Percentiles rank a stretch among this genome's conserved stretches.
phyloP scores from a whole-genome alignment of 2,797 vertebrate species.

The Danio choprae region DNA sequence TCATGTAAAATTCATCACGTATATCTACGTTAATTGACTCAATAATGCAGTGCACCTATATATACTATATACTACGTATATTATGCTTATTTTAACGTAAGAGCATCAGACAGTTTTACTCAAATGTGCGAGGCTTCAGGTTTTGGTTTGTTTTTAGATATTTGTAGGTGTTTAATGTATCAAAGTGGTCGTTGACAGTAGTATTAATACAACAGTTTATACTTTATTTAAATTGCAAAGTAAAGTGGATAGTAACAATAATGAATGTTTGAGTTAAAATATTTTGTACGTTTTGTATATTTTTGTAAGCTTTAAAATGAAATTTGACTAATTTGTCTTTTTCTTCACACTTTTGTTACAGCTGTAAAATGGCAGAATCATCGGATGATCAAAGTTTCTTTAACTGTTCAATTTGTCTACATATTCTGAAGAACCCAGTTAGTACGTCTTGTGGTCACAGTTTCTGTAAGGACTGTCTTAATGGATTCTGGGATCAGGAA shows the following conservation, averaged over 20 bases:
- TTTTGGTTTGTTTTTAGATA: no score
- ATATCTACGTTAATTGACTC: no score
- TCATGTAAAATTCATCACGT: not conserved
- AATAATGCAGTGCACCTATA: not conserved
- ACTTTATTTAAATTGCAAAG: no score
- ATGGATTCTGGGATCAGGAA: slow-evolving; percentile 38
- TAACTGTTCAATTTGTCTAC: slow-evolving; percentile 43
- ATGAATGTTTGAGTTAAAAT: not conserved
- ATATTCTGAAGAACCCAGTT: slow-evolving; percentile 46
- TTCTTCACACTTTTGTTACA: not conserved
- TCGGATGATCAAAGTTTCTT: not conserved
- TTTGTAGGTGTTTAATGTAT: no score
- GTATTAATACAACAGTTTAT: no score
- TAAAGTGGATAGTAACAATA: no score
- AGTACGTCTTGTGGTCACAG: slow-evolving; percentile 33
- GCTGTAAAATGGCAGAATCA: slow-evolving; percentile 36
- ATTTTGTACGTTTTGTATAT: not conserved
- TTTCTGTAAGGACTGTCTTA: slow-evolving; percentile 49
- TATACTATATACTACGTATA: no score
- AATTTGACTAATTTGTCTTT: not conserved
- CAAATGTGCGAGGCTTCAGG: no score
- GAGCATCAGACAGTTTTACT: no score
- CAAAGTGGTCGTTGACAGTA: no score
- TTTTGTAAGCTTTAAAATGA: not conserved
- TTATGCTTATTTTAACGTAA: no score